Percentiles rank a stretch among this genome's conserved stretches.
Conservation (phyloP, 2,797 vertebrate genomes). For the Cryptoblepharus egeriae region DNA sequence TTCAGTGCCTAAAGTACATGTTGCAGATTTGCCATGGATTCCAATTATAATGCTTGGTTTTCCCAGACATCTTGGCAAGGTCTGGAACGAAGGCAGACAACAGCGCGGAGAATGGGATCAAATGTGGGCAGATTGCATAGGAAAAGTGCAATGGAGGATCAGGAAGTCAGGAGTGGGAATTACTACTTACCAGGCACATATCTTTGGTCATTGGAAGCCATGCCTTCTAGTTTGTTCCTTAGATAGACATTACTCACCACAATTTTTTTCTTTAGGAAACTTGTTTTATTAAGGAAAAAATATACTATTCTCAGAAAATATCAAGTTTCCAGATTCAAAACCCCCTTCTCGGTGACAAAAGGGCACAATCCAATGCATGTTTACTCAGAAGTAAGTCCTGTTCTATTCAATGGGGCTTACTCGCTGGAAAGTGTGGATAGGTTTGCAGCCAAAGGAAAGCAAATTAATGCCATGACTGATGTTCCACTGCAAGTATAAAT, state of each 20-base stretch:
- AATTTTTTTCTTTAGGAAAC: background rate
- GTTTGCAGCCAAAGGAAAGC: too few species aligned
- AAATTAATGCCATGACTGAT: fast-evolving
- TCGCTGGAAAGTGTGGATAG: too few species aligned
- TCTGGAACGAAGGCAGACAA: conserved; percentile 5
- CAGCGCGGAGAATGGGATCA: background rate
- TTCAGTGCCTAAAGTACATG: background rate
- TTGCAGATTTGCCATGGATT: conserved; percentile 14
- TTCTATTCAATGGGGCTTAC: too few species aligned
- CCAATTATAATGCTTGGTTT: background rate
- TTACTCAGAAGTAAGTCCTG: too few species aligned
- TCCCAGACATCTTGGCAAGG: conserved; percentile 20
- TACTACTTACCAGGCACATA: background rate
- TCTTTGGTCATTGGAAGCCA: conserved; percentile 7
- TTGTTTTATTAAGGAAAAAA: conserved; percentile 11
- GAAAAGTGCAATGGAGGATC: conserved; percentile 20
- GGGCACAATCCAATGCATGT: too few species aligned
- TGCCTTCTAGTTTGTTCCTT: conserved; percentile 13
- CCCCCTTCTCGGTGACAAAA: background rate
- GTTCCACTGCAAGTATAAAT: background rate
- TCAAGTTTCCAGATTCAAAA: background rate
- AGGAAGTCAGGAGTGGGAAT: conserved; percentile 7
- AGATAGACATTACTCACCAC: background rate
- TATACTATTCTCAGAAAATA: background rate
- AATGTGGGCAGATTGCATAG: background rate